Base-by-base conservation (phyloP, 2,888 invertebrate species). In the Conus canariensis region DNA sequence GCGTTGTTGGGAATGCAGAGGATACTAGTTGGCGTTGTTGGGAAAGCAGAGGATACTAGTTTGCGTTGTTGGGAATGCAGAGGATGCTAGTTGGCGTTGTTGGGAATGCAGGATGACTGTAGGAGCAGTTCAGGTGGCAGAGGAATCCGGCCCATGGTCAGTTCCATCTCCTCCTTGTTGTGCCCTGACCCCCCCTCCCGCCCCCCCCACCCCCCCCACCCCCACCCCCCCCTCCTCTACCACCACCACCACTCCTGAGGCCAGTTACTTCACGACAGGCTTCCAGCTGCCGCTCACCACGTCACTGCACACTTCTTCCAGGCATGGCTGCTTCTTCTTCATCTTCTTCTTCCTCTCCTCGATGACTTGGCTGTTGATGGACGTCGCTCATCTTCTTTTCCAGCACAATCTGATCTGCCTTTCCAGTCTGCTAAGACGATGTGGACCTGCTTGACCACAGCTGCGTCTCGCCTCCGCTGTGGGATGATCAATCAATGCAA, bases 401-500 rank as follows among this genome's bases (percentile, higher is more conserved):
- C 45, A 22, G 74, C 74, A 77, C 74, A 77, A 25, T 77, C 74
- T 77, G 74, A 22, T 25, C 25, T 45, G 45, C 45, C 45, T 45
- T 45, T 30, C 45, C 30, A 45, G 80, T 45, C 80, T 80, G 30
- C 16, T 45, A 80, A 30, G 10, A 6, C 1, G 45, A 45, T 19
- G 9, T 80, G 56, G 14, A 22, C n/a, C 22, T 56, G 56, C 22
- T 83, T 83, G 82, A 22, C 58, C 58, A 58, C 56, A 83, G 56
- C 58, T 45, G 10, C 58, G 22, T 58, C 30, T 10, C 14, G 19
- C 8, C 77, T 16, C 30, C 58, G 22, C 22, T 45, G 45, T 4
- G 45, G 45, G 45, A 45, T 45, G 45, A 22, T 25, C 22, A 83
- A 58, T 77, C 82, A 83, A 83, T 83, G 82, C 82, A 83, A 83